These are phyloP conservation scores for Anastrepha obliqua DNA, from an alignment of 1,140 invertebrate genomes.

Conservation along the genomic window DNA sequence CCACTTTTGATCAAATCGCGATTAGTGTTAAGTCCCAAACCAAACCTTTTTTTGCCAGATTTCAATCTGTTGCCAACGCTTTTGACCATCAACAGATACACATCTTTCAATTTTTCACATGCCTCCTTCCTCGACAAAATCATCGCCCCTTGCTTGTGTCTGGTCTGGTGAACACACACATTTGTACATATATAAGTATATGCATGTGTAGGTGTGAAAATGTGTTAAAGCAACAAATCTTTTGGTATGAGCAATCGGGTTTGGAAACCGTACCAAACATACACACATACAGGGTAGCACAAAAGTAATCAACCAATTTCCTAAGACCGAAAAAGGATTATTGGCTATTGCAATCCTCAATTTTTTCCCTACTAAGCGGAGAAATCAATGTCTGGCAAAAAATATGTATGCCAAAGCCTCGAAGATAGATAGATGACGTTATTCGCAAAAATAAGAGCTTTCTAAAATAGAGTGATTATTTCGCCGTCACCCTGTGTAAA, in stretches of 20 bases:
- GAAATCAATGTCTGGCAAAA: no score
- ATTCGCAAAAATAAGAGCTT: no score
- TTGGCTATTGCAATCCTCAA: no score
- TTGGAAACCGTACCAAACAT: neutral
- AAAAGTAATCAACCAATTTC: no score
- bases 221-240: neutral
- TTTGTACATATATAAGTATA: neutral
- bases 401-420: no score
- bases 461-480: no score
- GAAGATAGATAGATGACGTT: no score
- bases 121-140: no score
- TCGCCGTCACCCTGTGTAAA: no score
- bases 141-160: no score
- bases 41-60: neutral
- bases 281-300: neutral
- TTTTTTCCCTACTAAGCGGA: no score
- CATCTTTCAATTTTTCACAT: neutral
- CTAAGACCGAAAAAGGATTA: no score
- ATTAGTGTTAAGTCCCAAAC: neutral
- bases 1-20: neutral
- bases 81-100: neutral
- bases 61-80: constrained; percentile 39
- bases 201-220: neutral
- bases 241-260: constrained; percentile 24
- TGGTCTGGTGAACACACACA: neutral